Evolutionary conservation across 2,888 invertebrate genomes (phyloP).

Genomic region (Amblyteles armatorius): DNA sequence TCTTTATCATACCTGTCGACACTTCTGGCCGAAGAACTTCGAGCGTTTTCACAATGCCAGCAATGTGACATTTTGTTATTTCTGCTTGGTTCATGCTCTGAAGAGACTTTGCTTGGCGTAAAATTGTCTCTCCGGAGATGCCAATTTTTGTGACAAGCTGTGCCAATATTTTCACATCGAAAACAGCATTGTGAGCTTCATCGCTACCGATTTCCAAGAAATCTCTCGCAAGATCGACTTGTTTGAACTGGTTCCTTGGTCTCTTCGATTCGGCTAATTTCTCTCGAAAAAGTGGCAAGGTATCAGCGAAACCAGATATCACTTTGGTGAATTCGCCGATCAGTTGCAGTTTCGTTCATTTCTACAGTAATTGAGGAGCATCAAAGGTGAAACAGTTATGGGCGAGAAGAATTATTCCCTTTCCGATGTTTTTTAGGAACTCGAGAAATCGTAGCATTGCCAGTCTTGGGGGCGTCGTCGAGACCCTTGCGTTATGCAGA

Average conservation of each 20-base stretch:
- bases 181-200: conserved; percentile 16
- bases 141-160: not conserved
- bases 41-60: conserved; percentile 11
- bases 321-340: conserved; percentile 15
- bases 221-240: conserved; percentile 16
- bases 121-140: not conserved
- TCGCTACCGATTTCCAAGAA: not conserved
- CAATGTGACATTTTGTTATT: not conserved
- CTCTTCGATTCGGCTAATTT: conserved; percentile 16
- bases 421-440: conserved; percentile 21
- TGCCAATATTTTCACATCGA: conserved; percentile 1
- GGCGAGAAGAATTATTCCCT: conserved; percentile 15
- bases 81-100: conserved; percentile 12
- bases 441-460: conserved; percentile 4
- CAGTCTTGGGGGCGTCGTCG: conserved; percentile 22
- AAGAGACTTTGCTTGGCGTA: conserved; percentile 9
- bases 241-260: conserved; percentile 6
- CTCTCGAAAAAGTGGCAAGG: conserved; percentile 19
- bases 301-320: conserved; percentile 18
- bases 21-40: conserved; percentile 21
- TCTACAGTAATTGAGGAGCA: conserved; percentile 16
- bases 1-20: conserved; percentile 10
- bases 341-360: conserved; percentile 5
- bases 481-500: conserved; percentile 19
- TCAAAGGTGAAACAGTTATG: conserved; percentile 15